Evolutionary conservation across 2,113 vertebrate genomes (phyloP).

Genomic region (Scytalopus superciliaris): DNA sequence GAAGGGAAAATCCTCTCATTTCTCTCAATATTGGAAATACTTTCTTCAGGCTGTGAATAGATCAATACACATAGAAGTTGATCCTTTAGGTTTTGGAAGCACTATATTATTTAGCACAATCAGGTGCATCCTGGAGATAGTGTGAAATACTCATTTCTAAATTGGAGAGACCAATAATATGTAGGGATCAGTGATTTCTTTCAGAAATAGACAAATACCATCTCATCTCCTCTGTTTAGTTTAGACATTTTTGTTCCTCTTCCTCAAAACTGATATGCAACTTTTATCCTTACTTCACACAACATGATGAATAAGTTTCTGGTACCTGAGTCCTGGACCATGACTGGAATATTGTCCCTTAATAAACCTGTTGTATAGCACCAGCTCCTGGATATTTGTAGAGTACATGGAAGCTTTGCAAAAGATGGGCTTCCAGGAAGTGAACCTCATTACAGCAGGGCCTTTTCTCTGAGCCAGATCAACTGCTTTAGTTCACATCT

Average conservation of each 20-base stretch:
- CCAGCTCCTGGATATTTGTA: background rate
- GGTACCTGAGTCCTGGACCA: background rate
- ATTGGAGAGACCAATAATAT: background rate
- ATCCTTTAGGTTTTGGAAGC: background rate
- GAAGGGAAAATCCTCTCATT: conserved; percentile 4
- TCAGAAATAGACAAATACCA: background rate
- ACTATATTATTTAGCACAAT: background rate
- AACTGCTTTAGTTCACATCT: background rate
- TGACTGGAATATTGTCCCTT: background rate
- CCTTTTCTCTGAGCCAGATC: background rate
- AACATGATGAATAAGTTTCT: background rate
- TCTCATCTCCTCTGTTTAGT: background rate
- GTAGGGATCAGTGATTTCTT: background rate
- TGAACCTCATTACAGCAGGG: background rate
- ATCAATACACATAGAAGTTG: background rate
- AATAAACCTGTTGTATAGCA: background rate
- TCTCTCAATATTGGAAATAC: background rate
- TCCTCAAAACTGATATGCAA: background rate
- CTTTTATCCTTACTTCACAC: background rate
- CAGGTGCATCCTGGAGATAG: background rate
- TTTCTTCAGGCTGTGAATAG: background rate
- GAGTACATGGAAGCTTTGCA: background rate
- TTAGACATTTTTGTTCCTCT: background rate
- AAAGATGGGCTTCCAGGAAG: background rate
- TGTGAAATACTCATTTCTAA: conserved; percentile 6